These are phyloP conservation scores for Chascanopsetta lugubris DNA, from an alignment of 2,113 vertebrate genomes.

Conservation along the genomic window DNA sequence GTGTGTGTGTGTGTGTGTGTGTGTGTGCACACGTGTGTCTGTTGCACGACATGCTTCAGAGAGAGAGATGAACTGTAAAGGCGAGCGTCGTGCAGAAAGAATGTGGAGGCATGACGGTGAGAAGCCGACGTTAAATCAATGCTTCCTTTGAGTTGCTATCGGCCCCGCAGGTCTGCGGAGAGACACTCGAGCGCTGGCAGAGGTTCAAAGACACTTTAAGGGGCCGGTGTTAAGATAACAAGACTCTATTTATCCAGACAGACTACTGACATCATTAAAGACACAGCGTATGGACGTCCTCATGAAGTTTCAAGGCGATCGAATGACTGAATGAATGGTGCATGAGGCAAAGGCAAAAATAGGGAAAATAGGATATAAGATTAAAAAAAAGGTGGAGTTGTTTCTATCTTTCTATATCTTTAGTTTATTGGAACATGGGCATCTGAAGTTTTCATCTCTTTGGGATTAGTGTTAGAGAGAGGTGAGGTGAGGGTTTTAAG, in stretches of 20 bases:
- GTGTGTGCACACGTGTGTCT: not conserved
- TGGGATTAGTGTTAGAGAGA: no score
- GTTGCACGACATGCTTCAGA: not conserved
- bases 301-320: not conserved
- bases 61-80: not conserved
- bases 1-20: not conserved
- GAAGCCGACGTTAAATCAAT: slow-evolving; percentile 28
- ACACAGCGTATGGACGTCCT: slow-evolving; percentile 1
- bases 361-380: no score
- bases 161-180: slow-evolving; percentile 32
- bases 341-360: not conserved
- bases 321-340: not conserved
- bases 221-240: slow-evolving; percentile 30
- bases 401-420: no score
- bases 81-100: slow-evolving; percentile 4
- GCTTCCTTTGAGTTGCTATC: slow-evolving; percentile 50
- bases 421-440: no score
- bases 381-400: no score
- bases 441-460: no score
- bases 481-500: no score
- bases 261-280: slow-evolving; percentile 11
- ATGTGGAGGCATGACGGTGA: not conserved
- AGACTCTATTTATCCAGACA: slow-evolving; percentile 32
- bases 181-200: slow-evolving; percentile 34
- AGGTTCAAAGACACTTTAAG: slow-evolving; percentile 45